Percentiles rank a stretch among this genome's conserved stretches.
These are phyloP conservation scores for Stegostoma tigrinum DNA, from an alignment of 2,113 vertebrate genomes.

Conservation along the genomic window DNA sequence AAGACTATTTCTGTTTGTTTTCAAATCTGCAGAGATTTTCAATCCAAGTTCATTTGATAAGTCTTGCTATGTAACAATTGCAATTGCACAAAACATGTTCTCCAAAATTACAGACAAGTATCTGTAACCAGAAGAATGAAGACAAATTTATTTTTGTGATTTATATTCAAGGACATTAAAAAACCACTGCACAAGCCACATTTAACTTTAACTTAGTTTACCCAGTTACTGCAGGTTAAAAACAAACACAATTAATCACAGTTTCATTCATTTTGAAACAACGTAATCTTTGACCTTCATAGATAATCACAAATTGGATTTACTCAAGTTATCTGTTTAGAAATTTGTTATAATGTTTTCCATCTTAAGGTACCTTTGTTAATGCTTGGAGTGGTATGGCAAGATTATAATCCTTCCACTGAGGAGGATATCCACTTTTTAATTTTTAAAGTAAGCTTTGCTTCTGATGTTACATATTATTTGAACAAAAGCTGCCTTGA, in stretches of 20 bases:
- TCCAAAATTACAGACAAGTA: constrained; percentile 9
- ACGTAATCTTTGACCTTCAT: background rate
- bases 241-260: constrained; percentile 4
- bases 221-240: background rate
- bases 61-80: background rate
- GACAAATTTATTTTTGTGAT: background rate
- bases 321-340: background rate
- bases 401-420: background rate
- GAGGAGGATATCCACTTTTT: background rate
- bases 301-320: background rate
- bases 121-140: constrained; percentile 10
- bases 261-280: background rate
- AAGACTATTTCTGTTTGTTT: background rate
- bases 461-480: constrained; percentile 14
- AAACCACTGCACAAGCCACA: background rate
- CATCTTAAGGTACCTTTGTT: background rate
- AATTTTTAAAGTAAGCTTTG: background rate
- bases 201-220: background rate
- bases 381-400: background rate
- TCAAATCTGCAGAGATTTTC: constrained; percentile 13
- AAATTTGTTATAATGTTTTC: background rate
- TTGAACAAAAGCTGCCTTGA: background rate
- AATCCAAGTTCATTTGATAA: constrained; percentile 3
- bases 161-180: constrained; percentile 8
- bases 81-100: constrained; percentile 1